A percentile compares a stretch with the other conserved stretches of the same genome.
phyloP scores from a whole-genome alignment of 64 coral and sea anemone species.

The Montipora foliosa region DNA sequence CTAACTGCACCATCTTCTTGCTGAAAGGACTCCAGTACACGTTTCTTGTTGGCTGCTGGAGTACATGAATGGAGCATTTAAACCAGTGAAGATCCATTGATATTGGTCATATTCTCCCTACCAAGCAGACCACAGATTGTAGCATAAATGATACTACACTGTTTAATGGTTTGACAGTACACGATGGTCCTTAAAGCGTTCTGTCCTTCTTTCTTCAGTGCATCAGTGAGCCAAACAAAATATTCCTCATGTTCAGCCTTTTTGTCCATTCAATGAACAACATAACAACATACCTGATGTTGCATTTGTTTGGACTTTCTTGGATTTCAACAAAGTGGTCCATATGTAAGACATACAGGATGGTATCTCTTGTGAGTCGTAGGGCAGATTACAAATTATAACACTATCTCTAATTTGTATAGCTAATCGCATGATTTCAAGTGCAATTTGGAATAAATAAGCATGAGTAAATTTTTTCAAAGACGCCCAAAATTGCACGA shows the following conservation, averaged over 20 bases:
- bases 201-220: conserved; percentile 24
- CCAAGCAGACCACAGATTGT: background rate
- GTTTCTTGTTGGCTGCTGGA: too few relatives aligned
- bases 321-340: background rate
- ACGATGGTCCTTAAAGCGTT: background rate
- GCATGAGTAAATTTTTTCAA: too few relatives aligned
- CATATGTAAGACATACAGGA: background rate
- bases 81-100: too few relatives aligned
- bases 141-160: background rate
- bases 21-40: too few relatives aligned
- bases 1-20: too few relatives aligned
- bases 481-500: too few relatives aligned
- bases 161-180: background rate
- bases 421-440: too few relatives aligned
- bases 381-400: background rate
- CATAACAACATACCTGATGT: background rate
- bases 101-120: background rate
- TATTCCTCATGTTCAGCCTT: conserved; percentile 19
- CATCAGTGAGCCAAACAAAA: conserved; percentile 33
- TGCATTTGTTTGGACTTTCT: background rate
- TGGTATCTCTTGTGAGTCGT: background rate
- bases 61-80: too few relatives aligned
- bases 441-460: too few relatives aligned
- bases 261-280: conserved; percentile 34
- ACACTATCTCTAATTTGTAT: too few relatives aligned